phyloP scores from a whole-genome alignment of 2,113 vertebrate genomes.

The Syrmaticus mikado region DNA sequence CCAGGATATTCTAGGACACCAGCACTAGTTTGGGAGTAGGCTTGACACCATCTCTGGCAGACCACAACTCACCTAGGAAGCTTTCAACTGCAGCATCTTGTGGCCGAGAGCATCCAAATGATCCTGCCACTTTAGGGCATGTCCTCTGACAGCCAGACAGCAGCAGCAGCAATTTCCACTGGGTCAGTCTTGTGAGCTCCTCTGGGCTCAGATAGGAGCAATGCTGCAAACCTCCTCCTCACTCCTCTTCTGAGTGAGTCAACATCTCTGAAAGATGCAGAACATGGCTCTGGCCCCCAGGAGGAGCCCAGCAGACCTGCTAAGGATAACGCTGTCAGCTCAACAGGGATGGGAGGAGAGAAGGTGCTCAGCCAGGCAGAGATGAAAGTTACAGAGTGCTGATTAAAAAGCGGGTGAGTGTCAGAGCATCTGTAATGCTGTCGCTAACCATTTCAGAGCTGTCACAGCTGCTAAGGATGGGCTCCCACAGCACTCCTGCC shows the following conservation, averaged over 20 bases:
- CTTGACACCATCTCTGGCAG: not conserved
- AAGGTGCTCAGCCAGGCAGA: conserved; percentile 24
- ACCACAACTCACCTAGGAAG: not conserved
- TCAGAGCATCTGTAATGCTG: not conserved
- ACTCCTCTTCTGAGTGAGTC: not conserved
- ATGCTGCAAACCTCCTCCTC: not conserved
- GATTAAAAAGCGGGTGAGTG: conserved; percentile 56
- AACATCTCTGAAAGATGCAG: not conserved
- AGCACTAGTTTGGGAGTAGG: not conserved
- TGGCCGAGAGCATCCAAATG: not conserved
- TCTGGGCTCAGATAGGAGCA: not conserved
- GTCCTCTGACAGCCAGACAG: not conserved
- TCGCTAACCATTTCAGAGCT: conserved; percentile 7
- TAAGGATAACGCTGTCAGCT: conserved; percentile 7
- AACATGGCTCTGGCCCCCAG: not conserved
- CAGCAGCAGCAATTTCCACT: not conserved
- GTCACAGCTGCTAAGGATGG: not conserved
- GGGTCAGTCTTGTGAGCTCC: not conserved
- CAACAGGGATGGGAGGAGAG: not conserved
- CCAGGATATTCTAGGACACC: not conserved
- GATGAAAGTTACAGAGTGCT: not conserved
- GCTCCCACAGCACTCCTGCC: conserved; percentile 75
- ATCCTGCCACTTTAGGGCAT: not conserved
- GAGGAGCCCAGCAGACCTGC: not conserved
- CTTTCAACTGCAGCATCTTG: not conserved